Conservation (phyloP, 2,888 invertebrate species). For the Endomychus coccineus region DNA sequence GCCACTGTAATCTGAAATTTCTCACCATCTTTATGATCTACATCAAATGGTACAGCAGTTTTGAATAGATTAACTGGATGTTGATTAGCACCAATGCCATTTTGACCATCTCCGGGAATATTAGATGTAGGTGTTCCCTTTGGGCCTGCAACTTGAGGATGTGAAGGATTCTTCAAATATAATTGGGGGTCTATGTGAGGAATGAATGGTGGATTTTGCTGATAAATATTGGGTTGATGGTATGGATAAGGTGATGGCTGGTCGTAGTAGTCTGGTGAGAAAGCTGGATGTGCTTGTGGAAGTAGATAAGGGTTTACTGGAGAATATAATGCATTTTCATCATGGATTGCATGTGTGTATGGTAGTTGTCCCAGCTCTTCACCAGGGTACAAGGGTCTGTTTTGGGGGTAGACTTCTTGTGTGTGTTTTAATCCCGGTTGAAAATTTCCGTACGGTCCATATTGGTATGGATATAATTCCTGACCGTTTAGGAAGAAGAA, state of each 20-base stretch:
- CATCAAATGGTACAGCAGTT: conserved; percentile 7
- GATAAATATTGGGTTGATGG: neutral
- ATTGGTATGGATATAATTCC: conserved; percentile 40
- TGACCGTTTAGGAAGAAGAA: conserved; percentile 53
- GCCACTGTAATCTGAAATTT: conserved; percentile 9
- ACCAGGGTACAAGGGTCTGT: conserved; percentile 17
- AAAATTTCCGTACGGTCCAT: conserved; percentile 18
- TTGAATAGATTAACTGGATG: conserved; percentile 2
- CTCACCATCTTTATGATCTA: conserved; percentile 5
- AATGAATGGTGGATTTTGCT: neutral
- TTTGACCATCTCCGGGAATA: neutral
- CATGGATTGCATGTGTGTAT: conserved; percentile 6
- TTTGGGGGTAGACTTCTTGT: conserved; percentile 16
- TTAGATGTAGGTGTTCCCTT: neutral
- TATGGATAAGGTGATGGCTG: conserved; percentile 4
- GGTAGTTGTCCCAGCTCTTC: conserved; percentile 7
- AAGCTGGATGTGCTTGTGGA: conserved; percentile 1
- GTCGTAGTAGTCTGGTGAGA: conserved; percentile 2
- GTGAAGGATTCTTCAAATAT: conserved; percentile 1
- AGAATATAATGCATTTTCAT: conserved; percentile 3
- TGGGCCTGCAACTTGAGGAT: neutral
- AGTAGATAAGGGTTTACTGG: conserved; percentile 7
- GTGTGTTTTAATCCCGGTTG: conserved; percentile 17
- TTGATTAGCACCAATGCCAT: too few relatives aligned
- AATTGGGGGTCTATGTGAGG: conserved; percentile 3